Base-by-base conservation (phyloP, 2,113 vertebrate species). In the Dendrocopos noguchii region DNA sequence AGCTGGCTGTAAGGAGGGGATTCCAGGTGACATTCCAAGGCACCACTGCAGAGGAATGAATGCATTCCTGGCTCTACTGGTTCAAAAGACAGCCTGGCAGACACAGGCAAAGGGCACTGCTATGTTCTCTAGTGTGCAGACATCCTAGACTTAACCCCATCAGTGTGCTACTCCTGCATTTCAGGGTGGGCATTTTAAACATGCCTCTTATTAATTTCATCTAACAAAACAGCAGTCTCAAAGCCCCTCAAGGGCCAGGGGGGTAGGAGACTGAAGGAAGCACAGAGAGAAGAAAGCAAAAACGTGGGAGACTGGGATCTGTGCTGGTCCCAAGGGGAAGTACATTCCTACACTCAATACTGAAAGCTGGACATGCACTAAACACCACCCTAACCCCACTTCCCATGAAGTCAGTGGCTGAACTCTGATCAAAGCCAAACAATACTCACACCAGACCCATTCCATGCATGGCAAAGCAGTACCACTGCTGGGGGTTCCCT, bases 21-120 rank as follows among this genome's bases (percentile, higher is more conserved):
- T 92, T 95, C 81, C 89, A 85, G 73, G 85, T 92, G 95, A 94
- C 91, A 95, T 88, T 94, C 93, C 87, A 80, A 83, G 87, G 6
- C 57, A 89, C 82, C 72, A 91, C 79, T 74, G 55, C 80, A 83
- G 39, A 91, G 44, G 25, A 95, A 64, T 3, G 50, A 94, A 71
- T 3, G 39, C 29, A 64, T 50, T 90, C 80, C 81, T 80, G 57
- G 36, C 47, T 71, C 1, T 4, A 52, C 34, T 28, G 31, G 25
- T 64, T 77, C 39, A 89, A 80, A 79, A 34, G 27, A 42, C 50
- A 84, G 74, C 15, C 42, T 65, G n/a, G 53, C 27, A 33, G 17
- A 65, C 2, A 56, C 0, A 0, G 28, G 25, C 57, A 80, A 72
- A 22, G 15, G 19, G 22, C 47, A 81, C 16, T 15, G 25, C 53